Base-by-base conservation (phyloP, 64 coral and sea anemone species). In the Stichodactyla mertensii region DNA sequence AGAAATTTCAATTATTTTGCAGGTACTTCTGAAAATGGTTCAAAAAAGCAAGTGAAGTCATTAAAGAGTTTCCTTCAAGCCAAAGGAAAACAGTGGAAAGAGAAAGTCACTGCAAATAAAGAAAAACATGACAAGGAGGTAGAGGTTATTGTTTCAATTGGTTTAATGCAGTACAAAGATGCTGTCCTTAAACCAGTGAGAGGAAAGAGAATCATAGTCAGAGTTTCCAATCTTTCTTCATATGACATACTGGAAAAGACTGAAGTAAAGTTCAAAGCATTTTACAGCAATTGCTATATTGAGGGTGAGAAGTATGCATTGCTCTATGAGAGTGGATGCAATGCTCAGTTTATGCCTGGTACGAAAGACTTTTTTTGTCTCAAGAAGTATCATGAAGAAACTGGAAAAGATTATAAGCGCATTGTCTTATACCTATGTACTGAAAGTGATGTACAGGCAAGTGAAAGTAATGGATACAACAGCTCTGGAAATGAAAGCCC, bases 391-490 rank as follows among this genome's bases (percentile, higher is more conserved):
- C 64, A 81, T 52, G 84, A 93, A 55, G 84, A 93, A 84, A 56
- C 83, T 52, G 87, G 87, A 64, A 94, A 94, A 85, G 88, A 91
- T 55, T 94, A 79, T 86, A 86, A 86, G 52, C 31, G 80, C 84
- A 86, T 94, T 57, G 87, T 88, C 66, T 71, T 91, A 53, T 94
- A 94, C 78, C 82, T 94, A 31, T 90, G 88, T 60, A 89, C 79
- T 59, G 8, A 58, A 10, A 13, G 13, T 10, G 55, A 57, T 57
- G 7, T 57, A 7, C 55, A 10, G 7, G 13, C 7, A 7, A 57
- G 55, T 57, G 55, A 57, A 13, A 57, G 55, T 57, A 13, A 57
- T 7, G 7, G 7, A 10, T 58, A 90, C 19, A 85, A 28, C 23
- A 58, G 26, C 15, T 54, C 24, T 11, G 16, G 18, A 31, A 77